Percentiles rank a stretch among this genome's conserved stretches.
phyloP scores from a whole-genome alignment of 2,113 vertebrate species.

The Thalassoma bifasciatum region DNA sequence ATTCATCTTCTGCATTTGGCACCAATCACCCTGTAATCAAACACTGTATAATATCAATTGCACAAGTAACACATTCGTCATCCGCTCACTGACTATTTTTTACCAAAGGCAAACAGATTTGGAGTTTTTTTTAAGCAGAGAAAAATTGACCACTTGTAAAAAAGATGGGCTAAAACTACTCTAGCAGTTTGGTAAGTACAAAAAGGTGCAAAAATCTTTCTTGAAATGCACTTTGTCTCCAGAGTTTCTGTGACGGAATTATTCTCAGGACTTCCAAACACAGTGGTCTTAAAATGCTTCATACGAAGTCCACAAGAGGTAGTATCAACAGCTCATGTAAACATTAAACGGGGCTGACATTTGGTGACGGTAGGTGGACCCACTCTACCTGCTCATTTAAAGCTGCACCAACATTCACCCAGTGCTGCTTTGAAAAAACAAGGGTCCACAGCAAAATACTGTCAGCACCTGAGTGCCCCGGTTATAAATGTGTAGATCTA shows the following conservation, averaged over 20 bases:
- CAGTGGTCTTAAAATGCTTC: constrained; percentile 33
- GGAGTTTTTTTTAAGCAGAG: constrained; percentile 11
- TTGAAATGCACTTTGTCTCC: constrained; percentile 46
- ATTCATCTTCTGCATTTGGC: constrained; percentile 64
- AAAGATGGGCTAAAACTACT: constrained; percentile 54
- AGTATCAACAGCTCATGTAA: constrained; percentile 68
- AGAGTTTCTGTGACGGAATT: constrained; percentile 19
- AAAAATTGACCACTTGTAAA: constrained; percentile 46
- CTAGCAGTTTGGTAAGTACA: constrained; percentile 39
- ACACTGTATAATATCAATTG: constrained; percentile 39
- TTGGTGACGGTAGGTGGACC: constrained; percentile 37
- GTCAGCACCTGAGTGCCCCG: background rate
- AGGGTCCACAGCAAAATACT: background rate
- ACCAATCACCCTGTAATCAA: constrained; percentile 54
- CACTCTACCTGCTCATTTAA: constrained; percentile 6
- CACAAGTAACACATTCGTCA: constrained; percentile 57
- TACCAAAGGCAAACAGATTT: constrained; percentile 45
- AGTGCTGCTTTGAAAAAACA: constrained; percentile 28
- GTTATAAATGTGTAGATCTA: constrained; percentile 22
- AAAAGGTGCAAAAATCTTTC: constrained; percentile 50
- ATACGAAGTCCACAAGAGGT: constrained; percentile 72
- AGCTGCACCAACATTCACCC: constrained; percentile 12
- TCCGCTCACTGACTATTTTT: constrained; percentile 34
- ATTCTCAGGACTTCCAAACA: constrained; percentile 38
- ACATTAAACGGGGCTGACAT: constrained; percentile 46